Base-by-base conservation (phyloP, 2,888 invertebrate species). In the Cremastobaeus sp. region DNA sequence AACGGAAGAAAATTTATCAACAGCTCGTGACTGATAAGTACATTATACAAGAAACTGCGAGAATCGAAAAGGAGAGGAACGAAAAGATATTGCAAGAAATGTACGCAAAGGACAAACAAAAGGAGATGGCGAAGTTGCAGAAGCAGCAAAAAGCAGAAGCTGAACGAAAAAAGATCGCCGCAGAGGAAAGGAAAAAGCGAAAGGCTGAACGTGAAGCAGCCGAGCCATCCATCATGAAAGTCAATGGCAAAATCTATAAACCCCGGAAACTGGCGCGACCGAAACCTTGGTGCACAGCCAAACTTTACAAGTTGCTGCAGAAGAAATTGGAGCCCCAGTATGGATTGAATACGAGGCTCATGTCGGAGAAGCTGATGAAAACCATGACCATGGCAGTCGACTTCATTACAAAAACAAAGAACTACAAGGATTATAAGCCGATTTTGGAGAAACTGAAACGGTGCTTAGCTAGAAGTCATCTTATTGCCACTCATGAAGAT, bases 221-320 rank as follows among this genome's bases (percentile, higher is more conserved):
- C 3, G 15, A 57, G 1, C 45, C 73, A 1, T 25, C 54, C n/a
- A 68, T 14, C 0, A 48, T 41, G 11, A 73, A 68, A 21, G 50
- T 86, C 0, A 78, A 86, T 54, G 87, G 86, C 0, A 57, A 77
- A n/a, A 55, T 79, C 9, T 87, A 86, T 64, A 86, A 81, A 52
- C 73, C 60, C 11, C 83, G 84, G 0, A 81, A 65, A 20, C 76
- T 87, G 1, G 76, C 78, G 0, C 77, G 81, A 4, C 87, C 87
- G 0, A 80, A 80, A 3, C 11, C 48, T 0, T 87, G 87, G 87
- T 83, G 59, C 0, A 87, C 86, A 0, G 60, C 83, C 66, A 78
- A 77, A 8, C 76, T 87, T 1, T 87, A 87, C 34, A 77, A 76
- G 6, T 66, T 79, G 37, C 62, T 87, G 1, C 83, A 83, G 82